Evolutionary conservation across 1,140 invertebrate species (phyloP), one percentile per base, ranked within the genome.

Genomic region (Drosophila lacteicornis): DNA sequence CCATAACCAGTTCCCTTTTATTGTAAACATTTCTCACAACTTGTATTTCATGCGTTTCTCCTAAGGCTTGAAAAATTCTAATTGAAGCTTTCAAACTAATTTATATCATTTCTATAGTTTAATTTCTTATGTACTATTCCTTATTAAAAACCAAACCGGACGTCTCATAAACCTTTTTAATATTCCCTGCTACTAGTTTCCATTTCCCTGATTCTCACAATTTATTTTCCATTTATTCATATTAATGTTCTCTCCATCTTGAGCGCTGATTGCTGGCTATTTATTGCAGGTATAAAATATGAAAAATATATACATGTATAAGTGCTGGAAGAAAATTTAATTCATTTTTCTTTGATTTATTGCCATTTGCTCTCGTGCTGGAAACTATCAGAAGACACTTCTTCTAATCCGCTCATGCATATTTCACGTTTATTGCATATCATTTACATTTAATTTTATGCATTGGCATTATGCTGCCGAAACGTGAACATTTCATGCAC

Each of bases 371-470:
- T 46, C 11, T 53, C 22, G 27, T 47, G 5, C 17, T n/a, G 11
- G 6, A 19, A 66, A 47, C 22, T 45, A 63, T 63, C 40, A 30
- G 33, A 38, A 55, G 36, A 38, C 33, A 46, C 27, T 50, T 25
- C 45, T 51, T 75, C 51, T 78, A 68, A 71, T 51, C 46, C 74
- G 42, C 13, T 56, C 58, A 50, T 79, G 47, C 58, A 76, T 43
- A 61, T 68, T 67, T 81, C 63, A 59, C 30, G 51, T 65, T 67
- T 60, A 75, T 59, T 82, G 70, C 66, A 82, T 75, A 76, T 86
- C 49, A 69, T 70, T 80, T 80, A 58, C 71, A 80, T 79, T 86
- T 80, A 80, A 80, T 83, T 87, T 60, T 70, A 63, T 82, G 59
- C 63, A 83, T 77, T 87, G 69, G 53, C 42, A 80, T 84, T 63